phyloP scores from a whole-genome alignment of 1,140 invertebrate species.

The Lethrus apterus region DNA sequence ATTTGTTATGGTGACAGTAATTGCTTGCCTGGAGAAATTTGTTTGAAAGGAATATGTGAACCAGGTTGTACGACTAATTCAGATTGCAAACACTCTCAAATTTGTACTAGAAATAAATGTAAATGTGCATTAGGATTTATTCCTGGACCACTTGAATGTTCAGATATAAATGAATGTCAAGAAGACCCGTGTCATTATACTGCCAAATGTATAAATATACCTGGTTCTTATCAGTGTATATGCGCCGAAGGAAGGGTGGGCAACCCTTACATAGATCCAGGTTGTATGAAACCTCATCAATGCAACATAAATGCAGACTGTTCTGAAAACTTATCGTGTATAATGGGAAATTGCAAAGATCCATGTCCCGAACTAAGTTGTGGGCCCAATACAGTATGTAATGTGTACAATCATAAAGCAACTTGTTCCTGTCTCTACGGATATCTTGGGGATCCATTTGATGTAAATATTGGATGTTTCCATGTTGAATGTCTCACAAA shows the following conservation, averaged over 20 bases:
- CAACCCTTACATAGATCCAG: conserved; percentile 61
- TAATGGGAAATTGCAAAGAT: conserved; percentile 65
- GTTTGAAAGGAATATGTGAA: conserved; percentile 69
- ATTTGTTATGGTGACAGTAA: conserved; percentile 84
- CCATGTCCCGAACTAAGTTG: conserved; percentile 62
- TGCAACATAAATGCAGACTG: conserved; percentile 64
- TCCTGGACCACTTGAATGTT: conserved; percentile 58
- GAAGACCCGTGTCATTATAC: conserved; percentile 71
- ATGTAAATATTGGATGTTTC: conserved; percentile 65
- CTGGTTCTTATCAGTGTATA: conserved; percentile 70
- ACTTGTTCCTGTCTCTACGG: conserved; percentile 68
- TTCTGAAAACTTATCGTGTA: conserved; percentile 61
- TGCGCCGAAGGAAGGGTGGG: conserved; percentile 72
- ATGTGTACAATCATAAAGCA: conserved; percentile 60
- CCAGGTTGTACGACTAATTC: conserved; percentile 72
- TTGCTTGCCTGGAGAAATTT: conserved; percentile 81
- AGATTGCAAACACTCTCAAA: conserved; percentile 71
- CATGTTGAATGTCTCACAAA: conserved; percentile 75
- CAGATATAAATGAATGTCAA: conserved; percentile 72
- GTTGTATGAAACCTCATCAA: conserved; percentile 65
- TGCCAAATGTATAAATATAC: conserved; percentile 69
- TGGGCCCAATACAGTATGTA: conserved; percentile 65
- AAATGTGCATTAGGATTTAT: conserved; percentile 66
- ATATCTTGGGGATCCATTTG: conserved; percentile 70
- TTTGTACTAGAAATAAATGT: conserved; percentile 75